A percentile compares a stretch with the other conserved stretches of the same genome.
Conservation (phyloP, 2,113 vertebrate genomes). For the Edolisoma coerulescens region DNA sequence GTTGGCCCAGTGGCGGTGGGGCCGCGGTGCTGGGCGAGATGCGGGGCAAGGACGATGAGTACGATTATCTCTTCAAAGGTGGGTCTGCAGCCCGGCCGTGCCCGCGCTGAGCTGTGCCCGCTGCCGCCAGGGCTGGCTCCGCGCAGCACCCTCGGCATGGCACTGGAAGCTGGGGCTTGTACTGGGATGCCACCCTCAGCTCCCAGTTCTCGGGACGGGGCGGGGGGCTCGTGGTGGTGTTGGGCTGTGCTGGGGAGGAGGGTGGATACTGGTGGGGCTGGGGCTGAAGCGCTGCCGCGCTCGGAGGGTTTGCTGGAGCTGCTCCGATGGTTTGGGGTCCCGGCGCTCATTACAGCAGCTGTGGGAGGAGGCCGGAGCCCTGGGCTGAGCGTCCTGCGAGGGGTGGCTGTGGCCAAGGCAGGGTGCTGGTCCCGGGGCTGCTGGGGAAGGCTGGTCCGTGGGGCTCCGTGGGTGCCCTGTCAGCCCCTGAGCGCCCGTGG, state of each 20-base stretch:
- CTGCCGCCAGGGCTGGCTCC: accelerated
- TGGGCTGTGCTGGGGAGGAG: not conserved
- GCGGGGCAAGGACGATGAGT: conserved; percentile 83
- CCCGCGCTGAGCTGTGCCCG: not conserved
- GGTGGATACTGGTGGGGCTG: not conserved
- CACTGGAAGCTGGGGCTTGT: not conserved
- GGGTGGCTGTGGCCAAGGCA: accelerated
- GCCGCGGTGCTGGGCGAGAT: conserved; percentile 21
- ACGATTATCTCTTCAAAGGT: conserved; percentile 89
- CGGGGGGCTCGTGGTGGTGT: accelerated
- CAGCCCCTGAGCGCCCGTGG: not conserved
- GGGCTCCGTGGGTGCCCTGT: not conserved
- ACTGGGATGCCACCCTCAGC: accelerated
- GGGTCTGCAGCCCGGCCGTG: not conserved
- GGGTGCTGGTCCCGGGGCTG: not conserved
- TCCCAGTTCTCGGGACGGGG: not conserved
- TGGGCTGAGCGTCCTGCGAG: accelerated
- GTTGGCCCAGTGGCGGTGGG: not conserved
- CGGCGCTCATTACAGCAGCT: not conserved
- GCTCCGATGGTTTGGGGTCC: not conserved
- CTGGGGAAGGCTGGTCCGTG: accelerated
- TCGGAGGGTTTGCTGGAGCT: not conserved
- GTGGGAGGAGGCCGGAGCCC: not conserved
- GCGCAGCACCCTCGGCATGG: not conserved
- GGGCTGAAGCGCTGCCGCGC: accelerated